These are phyloP conservation scores for Sturnus vulgaris DNA, from an alignment of 2,113 vertebrate species.

Conservation along the genomic window DNA sequence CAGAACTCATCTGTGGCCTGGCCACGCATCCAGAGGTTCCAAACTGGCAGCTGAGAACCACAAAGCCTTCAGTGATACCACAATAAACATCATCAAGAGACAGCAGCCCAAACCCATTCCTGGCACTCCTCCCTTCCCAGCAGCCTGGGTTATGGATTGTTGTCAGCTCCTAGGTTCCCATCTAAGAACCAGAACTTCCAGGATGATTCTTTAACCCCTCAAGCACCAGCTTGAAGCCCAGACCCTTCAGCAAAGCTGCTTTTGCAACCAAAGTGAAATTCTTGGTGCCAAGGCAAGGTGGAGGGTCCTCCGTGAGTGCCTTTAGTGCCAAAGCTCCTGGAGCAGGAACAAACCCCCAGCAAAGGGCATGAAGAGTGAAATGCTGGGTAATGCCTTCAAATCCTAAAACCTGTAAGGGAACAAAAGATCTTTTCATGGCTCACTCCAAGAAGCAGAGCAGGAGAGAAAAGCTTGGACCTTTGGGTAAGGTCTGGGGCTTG, in stretches of 20 bases:
- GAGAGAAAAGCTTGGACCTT: background rate
- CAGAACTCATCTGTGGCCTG: background rate
- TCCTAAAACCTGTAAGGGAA: background rate
- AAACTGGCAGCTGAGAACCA: background rate
- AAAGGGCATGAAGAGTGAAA: accelerated
- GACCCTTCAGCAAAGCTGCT: background rate
- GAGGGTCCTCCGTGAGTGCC: background rate
- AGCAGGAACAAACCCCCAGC: background rate
- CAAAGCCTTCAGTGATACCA: background rate
- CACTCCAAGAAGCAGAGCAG: background rate
- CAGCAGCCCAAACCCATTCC: accelerated
- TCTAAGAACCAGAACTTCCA: background rate
- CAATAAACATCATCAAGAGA: background rate
- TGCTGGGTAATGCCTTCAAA: background rate
- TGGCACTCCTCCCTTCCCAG: background rate
- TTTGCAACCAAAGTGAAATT: background rate
- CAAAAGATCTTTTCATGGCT: background rate
- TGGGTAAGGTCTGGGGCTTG: background rate
- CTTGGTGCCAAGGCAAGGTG: background rate
- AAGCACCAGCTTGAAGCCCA: background rate
- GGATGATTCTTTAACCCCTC: background rate
- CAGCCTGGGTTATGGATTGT: accelerated
- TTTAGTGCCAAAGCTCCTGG: accelerated
- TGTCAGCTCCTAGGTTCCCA: background rate
- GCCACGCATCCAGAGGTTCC: background rate